phyloP scores from a whole-genome alignment of 1,140 invertebrate species.

The Nomia melanderi region DNA sequence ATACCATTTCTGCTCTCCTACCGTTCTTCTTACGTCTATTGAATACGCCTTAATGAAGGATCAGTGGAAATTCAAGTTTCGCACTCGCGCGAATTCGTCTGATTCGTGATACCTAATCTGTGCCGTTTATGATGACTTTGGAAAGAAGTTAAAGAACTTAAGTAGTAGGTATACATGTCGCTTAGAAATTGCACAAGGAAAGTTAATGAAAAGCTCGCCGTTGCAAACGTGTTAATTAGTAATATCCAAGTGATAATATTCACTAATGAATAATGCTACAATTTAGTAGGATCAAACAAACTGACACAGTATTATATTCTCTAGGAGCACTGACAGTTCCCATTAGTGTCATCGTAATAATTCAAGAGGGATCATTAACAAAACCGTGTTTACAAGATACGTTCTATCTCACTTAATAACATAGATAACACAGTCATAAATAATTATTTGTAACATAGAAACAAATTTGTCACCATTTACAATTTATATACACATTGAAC shows the following conservation, averaged over 20 bases:
- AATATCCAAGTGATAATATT: not conserved
- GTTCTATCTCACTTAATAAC: not conserved
- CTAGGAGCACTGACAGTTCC: not conserved
- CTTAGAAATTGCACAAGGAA: too few species aligned
- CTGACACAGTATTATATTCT: not conserved
- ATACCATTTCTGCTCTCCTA: not conserved
- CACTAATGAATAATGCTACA: not conserved
- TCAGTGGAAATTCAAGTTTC: not conserved
- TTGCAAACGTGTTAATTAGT: not conserved
- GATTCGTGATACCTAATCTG: slow-evolving; percentile 1
- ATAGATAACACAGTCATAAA: not conserved
- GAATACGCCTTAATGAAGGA: slow-evolving; percentile 8
- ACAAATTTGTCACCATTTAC: too few species aligned
- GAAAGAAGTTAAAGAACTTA: not conserved
- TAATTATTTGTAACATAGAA: not conserved
- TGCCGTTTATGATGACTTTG: not conserved
- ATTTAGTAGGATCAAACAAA: not conserved
- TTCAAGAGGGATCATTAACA: not conserved
- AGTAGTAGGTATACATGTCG: too few species aligned
- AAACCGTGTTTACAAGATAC: not conserved
- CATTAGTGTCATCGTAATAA: not conserved
- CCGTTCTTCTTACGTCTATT: slow-evolving; percentile 3
- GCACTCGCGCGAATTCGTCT: not conserved
- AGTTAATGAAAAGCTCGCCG: too few species aligned
- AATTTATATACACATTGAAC: too few species aligned